Evolutionary conservation across 2,113 vertebrate genomes (phyloP), one percentile per base, ranked within the genome.

Genomic region (Oceanodroma tethys): DNA sequence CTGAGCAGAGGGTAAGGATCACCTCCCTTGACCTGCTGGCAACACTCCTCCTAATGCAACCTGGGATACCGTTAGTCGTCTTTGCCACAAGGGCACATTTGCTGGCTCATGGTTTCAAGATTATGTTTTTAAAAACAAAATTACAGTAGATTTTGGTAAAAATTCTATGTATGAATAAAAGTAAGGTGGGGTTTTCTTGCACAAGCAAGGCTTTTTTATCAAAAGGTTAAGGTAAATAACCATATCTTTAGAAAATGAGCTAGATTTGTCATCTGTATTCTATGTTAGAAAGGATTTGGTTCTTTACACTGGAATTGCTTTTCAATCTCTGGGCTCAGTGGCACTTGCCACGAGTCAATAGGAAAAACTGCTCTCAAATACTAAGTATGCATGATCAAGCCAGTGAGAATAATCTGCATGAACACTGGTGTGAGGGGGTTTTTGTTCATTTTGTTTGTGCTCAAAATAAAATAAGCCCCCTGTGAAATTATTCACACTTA

Each of bases 61-160:
- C 9, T 3, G 1, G 6, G 11, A 40, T 53, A 32, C 18, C 3
- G 1, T 60, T 85, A 22, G 4, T 18, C 4, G 1, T 29, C 26
- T 43, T 76, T 43, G 7, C 21, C 3, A 2, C 26, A 74, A 74
- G 6, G 7, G 7, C 3, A 17, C 2, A 2, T 82, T 87, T 63
- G 2, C 7, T 73, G 19, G 5, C 40, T 55, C 29, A 11, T 38
- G 12, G 8, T 85, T 88, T 81, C 45, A 74, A 22, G 16, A 15
- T 25, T 25, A 19, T 21, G 4, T 40, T 66, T 65, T 67, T 47
- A 22, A 47, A 62, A 89, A 52, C 7, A 75, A 71, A 68, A 56
- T 47, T 55, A 19, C 0, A 1, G 5, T 56, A 42, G 13, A 56
- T 18, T 71, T 88, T 1, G 0, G 12, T 72, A 76, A 88, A 50